Conservation (phyloP, 2,888 invertebrate species). For the Prosopocoilus inquinatus region DNA sequence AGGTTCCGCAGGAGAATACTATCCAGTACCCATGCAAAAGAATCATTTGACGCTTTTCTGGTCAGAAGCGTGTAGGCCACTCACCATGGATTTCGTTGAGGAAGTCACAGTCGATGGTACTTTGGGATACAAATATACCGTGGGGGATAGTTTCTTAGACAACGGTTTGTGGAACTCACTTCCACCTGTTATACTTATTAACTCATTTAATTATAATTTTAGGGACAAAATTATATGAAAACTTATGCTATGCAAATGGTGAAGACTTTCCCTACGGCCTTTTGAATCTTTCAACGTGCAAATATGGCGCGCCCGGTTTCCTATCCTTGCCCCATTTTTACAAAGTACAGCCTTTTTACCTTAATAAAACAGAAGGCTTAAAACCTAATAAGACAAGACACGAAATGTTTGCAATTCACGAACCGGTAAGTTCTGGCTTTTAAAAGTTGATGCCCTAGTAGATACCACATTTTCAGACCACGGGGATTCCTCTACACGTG, state of each 20-base stretch:
- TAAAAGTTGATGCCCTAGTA: background rate
- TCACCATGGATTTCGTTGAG: constrained; percentile 61
- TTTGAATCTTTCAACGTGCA: constrained; percentile 75
- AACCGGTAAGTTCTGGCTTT: constrained; percentile 60
- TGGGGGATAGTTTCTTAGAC: constrained; percentile 65
- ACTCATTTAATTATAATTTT: constrained; percentile 25
- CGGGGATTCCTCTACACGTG: constrained; percentile 76
- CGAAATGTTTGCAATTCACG: constrained; percentile 72
- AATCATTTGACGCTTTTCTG: constrained; percentile 62
- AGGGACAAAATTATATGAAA: constrained; percentile 61
- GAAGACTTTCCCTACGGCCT: constrained; percentile 65
- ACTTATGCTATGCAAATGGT: constrained; percentile 72
- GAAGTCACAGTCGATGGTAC: constrained; percentile 61
- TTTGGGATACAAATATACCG: constrained; percentile 64
- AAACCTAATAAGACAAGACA: constrained; percentile 67
- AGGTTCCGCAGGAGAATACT: constrained; percentile 80
- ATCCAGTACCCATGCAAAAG: constrained; percentile 63
- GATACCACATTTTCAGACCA: constrained; percentile 55
- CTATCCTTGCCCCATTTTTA: constrained; percentile 84
- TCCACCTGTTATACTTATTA: no score
- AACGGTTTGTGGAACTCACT: constrained; percentile 54
- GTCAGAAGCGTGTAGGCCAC: constrained; percentile 72
- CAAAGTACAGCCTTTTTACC: constrained; percentile 68
- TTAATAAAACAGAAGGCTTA: constrained; percentile 66
- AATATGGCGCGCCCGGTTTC: constrained; percentile 79